Evolutionary conservation across 2,888 invertebrate genomes (phyloP), one percentile per base, ranked within the genome.

Genomic region (Andrena chrysosceles): DNA sequence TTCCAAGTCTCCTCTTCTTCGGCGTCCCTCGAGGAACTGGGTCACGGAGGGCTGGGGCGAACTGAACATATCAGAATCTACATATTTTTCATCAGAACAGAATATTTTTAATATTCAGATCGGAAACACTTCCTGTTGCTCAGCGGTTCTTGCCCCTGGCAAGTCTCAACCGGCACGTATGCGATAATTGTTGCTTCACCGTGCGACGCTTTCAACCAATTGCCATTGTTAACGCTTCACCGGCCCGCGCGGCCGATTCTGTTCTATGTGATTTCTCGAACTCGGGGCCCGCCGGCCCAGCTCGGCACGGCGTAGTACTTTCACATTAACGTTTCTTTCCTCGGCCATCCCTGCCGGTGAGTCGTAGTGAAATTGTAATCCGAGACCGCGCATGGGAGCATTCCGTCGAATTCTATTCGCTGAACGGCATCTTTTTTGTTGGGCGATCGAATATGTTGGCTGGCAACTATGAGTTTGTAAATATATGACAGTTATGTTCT

Each of bases 31-130:
- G 10, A 52, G 29, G 35, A 13, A 31, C 33, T 78, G 80, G 20
- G 72, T 78, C 78, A 49, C 67, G 71, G 78, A 78, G 80, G 80
- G 78, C 66, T 81, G 52, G 72, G 42, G 80, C 54, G 49, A 81
- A 81, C 67, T 72, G 79, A 81, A 81, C 78, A 81, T 78, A 81
- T 78, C 80, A 78, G 72, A 78, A 78, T 78, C 72, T 78, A 81
- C 78, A 54, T 81, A 78, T 81, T 81, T 81, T 81, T 81, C 81
- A 81, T 78, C 81, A 68, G 68, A 81, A 81, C 78, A 81, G 71
- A 78, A 81, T 81, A 81, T 81, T 81, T 81, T 81, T 81, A 81
- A 81, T 81, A 81, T 78, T 78, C 80, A 31, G 48, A 63, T 31
- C 31, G 35, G 23, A 56, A 56, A 69, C 69, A 72, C 54, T 78